Evolutionary conservation across 1,140 invertebrate genomes (phyloP).

Genomic region (Drosophila yakuba): DNA sequence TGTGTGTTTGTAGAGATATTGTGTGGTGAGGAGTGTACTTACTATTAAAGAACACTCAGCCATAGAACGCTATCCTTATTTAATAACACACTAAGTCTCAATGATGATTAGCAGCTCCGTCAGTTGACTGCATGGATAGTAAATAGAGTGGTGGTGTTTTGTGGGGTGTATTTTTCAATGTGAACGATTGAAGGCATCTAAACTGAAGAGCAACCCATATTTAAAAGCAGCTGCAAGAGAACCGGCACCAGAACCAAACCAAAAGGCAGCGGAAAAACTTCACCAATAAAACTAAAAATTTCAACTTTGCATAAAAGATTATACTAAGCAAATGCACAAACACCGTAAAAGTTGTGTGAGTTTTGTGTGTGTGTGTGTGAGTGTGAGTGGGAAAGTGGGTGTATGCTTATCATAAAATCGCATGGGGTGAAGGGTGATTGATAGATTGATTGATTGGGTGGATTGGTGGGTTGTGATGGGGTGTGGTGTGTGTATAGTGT

Average conservation of each 20-base stretch:
- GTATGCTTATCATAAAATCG: constrained; percentile 51
- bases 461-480: neutral
- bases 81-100: constrained; percentile 75
- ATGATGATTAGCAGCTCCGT: constrained; percentile 77
- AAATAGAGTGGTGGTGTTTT: constrained; percentile 39
- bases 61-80: constrained; percentile 56
- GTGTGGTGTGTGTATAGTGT: constrained; percentile 17
- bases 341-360: constrained; percentile 43
- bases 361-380: constrained; percentile 12
- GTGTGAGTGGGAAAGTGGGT: constrained; percentile 5
- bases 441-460: constrained; percentile 22
- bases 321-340: constrained; percentile 68
- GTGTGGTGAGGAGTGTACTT: constrained; percentile 31
- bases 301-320: constrained; percentile 31
- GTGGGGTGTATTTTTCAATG: constrained; percentile 8
- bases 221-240: constrained; percentile 48
- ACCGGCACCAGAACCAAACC: constrained; percentile 72
- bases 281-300: constrained; percentile 56
- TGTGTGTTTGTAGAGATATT: neutral
- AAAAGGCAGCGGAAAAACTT: constrained; percentile 69
- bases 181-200: constrained; percentile 28
- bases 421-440: constrained; percentile 24
- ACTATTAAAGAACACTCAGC: constrained; percentile 57
- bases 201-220: constrained; percentile 57
- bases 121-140: constrained; percentile 59